Evolutionary conservation across 2,113 vertebrate genomes (phyloP).

Genomic region (Numida meleagris): DNA sequence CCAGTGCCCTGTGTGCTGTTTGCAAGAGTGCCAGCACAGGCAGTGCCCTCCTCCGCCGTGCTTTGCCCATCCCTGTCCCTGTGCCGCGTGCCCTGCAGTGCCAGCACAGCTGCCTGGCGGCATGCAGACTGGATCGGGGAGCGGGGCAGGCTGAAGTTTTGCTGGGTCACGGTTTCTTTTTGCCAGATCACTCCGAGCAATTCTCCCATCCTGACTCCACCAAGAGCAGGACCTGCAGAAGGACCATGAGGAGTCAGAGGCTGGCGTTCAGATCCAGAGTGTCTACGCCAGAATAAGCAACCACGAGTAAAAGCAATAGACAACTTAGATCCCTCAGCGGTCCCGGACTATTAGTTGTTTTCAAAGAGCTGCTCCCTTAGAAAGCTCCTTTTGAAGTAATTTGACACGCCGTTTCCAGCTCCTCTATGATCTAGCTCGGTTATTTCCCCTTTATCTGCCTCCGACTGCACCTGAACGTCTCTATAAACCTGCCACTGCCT

Average conservation of each 20-base stretch:
- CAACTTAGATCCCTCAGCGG: slow-evolving; percentile 42
- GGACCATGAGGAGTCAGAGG: not conserved
- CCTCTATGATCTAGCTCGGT: slow-evolving; percentile 46
- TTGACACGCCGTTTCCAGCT: slow-evolving; percentile 58
- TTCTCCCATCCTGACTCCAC: not conserved
- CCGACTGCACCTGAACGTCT: not conserved
- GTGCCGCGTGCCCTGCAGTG: not conserved
- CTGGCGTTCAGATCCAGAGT: not conserved
- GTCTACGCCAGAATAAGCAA: slow-evolving; percentile 3
- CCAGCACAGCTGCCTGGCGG: not conserved
- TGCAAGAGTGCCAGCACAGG: not conserved
- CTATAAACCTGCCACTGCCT: slow-evolving; percentile 37
- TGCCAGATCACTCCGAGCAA: not conserved
- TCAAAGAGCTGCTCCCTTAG: slow-evolving; percentile 64
- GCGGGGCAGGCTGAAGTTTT: not conserved
- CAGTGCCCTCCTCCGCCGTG: not conserved
- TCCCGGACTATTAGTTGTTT: slow-evolving; percentile 59
- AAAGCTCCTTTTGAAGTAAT: slow-evolving; percentile 62
- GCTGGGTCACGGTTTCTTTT: not conserved
- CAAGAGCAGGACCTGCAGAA: not conserved
- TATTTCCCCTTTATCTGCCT: slow-evolving; percentile 56
- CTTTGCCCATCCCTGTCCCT: not conserved
- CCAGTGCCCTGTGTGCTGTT: not conserved
- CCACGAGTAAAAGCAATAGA: slow-evolving; percentile 29
- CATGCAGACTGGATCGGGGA: not conserved